Base-by-base conservation (phyloP, 1,140 invertebrate genomes). In the Charaxes varanes region DNA sequence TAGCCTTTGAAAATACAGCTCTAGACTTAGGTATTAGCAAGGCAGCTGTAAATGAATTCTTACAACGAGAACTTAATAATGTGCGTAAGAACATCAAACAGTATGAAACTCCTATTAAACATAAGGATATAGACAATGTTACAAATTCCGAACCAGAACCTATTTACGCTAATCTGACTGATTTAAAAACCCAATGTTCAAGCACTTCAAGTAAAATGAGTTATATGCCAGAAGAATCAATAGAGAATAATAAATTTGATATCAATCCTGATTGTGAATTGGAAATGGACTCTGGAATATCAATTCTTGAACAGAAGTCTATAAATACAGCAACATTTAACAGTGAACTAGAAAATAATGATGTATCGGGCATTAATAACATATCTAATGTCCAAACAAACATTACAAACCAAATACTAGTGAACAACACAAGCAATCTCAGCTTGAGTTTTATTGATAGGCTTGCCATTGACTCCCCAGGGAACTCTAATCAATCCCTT, bases 401-500 rank as follows among this genome's bases (percentile, higher is more conserved):
- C 56, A 36, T 79, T 0, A 69, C 53, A 8, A 82, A 78, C 35
- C 71, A 80, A 58, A 55, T 79, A 47, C 65, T 78, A 38, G 48
- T 80, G 6, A 78, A 71, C 23, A 80, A 77, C 28, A 49, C 58
- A 0, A 68, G 47, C 30, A 83, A 84, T 50, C 47, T 84, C 5
- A 83, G 67, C 43, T 51, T 85, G 36, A 85, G 82, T 57, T 85
- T 85, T 18, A 85, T 85, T 15, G 84, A 85, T 33, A 67, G 72
- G 37, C 56, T 85, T 4, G 76, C 68, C 2, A 49, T 85, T 15
- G 78, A 84, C 31, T 78, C 77, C 6, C 76, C 79, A 1, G 58
- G 51, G 26, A 33, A 50, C 3, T 68, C 69, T 6, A 81, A 77
- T 27, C 69, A 81, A 44, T 81, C 76, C 1, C 46, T 85, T 7